Evolutionary conservation across 92 coral and sea anemone species (phyloP), one percentile per base, ranked within the genome.

Genomic region (Montipora capitata): DNA sequence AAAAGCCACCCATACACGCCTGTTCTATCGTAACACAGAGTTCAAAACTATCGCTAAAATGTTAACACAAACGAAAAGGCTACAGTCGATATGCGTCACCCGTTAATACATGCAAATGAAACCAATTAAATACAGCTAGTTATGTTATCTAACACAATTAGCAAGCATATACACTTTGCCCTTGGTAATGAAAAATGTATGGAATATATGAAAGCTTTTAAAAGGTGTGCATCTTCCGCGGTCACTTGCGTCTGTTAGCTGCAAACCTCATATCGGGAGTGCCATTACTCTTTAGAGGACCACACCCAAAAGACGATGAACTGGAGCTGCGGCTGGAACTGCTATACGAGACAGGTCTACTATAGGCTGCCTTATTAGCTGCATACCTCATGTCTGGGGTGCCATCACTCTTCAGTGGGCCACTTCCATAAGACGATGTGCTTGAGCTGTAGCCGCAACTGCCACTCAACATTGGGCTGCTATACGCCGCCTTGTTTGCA

Each of bases 181-280:
- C 10, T 5, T 2, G 52, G 52, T 5, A 27, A 1, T 27, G 35
- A 27, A 27, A 27, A 27, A 1, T 27, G 1, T 27, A 27, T 27
- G 35, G 35, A 27, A 27, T 27, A 14, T 57, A 57, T 11, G 63
- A 57, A 57, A 57, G 2, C 35, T 27, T 27, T 27, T 27, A 27
- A 54, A 62, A 62, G 10, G 7, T n/a, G 68, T 2, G 72, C 43
- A 67, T 10, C 15, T 6, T 35, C 9, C 72, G 38, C 72, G n/a
- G 0, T 67, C 20, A 67, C 11, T 17, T 63, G 68, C 72, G 44
- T 67, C 69, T 85, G 82, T 85, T 76, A n/a, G 16, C 40, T 13
- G 82, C 82, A 73, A 77, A 90, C 40, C 93, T 58, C 93, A 90
- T 90, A 81, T 90, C 90, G 20, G 93, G 93, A 10, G 93, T 90